Percentiles rank a stretch among this genome's conserved stretches.
These are phyloP conservation scores for Aricia artaxerxes DNA, from an alignment of 2,888 invertebrate species.

Conservation along the genomic window DNA sequence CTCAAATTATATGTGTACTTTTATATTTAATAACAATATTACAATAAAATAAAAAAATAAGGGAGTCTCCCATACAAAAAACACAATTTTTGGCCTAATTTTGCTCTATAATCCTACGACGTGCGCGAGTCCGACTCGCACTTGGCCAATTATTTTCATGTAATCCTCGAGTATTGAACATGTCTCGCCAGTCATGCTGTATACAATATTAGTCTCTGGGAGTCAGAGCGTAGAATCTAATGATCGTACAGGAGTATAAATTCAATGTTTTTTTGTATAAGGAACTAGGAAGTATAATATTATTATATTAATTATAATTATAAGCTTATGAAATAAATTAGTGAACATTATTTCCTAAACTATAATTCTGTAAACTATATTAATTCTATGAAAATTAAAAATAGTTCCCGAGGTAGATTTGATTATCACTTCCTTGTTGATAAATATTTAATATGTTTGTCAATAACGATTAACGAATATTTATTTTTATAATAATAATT, in stretches of 20 bases:
- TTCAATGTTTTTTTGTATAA: neutral
- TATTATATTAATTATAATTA: no score
- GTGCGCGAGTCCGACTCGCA: no score
- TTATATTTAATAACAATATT: no score
- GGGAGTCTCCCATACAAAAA: no score
- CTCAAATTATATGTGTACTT: no score
- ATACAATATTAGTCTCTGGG: neutral
- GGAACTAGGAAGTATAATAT: slow-evolving; percentile 10
- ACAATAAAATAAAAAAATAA: no score
- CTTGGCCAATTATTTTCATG: no score
- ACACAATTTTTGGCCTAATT: no score
- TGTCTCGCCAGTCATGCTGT: no score
- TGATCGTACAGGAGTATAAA: neutral
- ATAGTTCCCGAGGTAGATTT: neutral
- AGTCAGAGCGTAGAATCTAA: neutral
- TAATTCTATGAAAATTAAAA: neutral
- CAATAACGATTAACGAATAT: neutral
- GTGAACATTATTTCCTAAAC: neutral
- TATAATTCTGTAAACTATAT: neutral
- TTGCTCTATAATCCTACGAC: no score
- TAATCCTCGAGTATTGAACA: no score
- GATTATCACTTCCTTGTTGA: neutral
- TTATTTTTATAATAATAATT: no score
- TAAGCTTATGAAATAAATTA: neutral
- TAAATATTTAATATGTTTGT: neutral